phyloP scores from a whole-genome alignment of 2,888 invertebrate species.

The Platycnemis pennipes region DNA sequence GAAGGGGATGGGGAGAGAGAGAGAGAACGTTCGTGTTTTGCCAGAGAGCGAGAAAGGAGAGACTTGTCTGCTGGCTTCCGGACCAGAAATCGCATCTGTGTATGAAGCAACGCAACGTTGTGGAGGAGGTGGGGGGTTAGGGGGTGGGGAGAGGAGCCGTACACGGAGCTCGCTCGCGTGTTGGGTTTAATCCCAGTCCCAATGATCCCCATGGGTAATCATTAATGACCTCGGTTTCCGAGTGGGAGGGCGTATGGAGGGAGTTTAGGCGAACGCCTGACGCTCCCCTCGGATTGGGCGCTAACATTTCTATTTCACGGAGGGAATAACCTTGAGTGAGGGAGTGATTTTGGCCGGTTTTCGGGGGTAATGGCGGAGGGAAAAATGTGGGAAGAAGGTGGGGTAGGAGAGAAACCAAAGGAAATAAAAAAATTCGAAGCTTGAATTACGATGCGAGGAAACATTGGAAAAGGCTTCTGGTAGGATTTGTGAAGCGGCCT shows the following conservation, averaged over 20 bases:
- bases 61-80: no score
- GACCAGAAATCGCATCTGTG: no score
- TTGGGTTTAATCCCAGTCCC: constrained; percentile 44
- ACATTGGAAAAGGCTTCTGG: no score
- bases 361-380: neutral
- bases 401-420: neutral
- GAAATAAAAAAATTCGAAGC: no score
- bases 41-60: no score
- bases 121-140: neutral
- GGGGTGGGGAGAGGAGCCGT: neutral
- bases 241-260: neutral
- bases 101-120: no score
- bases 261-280: neutral
- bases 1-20: neutral
- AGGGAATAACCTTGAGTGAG: neutral
- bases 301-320: neutral
- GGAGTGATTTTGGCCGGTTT: neutral
- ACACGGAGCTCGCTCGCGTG: neutral
- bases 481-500: no score
- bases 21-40: no score
- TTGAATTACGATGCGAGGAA: no score
- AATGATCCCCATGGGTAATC: constrained; percentile 66
- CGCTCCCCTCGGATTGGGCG: neutral
- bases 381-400: neutral
- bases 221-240: constrained; percentile 59